These are phyloP conservation scores for Thunnus albacares DNA, from an alignment of 2,797 vertebrate genomes.

Conservation along the genomic window DNA sequence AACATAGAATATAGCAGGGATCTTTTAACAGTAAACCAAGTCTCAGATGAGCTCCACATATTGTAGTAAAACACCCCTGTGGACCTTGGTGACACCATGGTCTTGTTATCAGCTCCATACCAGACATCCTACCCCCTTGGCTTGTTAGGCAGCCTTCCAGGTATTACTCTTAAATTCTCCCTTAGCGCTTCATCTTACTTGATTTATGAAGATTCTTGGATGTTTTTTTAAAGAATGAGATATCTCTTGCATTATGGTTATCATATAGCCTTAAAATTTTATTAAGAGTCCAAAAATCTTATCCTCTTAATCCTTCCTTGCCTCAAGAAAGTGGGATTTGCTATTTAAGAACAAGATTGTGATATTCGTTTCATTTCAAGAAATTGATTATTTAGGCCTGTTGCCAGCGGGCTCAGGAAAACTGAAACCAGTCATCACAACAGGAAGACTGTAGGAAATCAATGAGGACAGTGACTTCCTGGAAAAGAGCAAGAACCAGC, in stretches of 20 bases:
- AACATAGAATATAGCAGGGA: neutral
- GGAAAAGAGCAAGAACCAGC: conserved; percentile 42
- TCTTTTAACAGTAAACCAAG: conserved; percentile 6
- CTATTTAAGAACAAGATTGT: conserved; percentile 11
- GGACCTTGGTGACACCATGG: conserved; percentile 21
- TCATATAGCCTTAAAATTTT: conserved; percentile 28
- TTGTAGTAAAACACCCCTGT: conserved; percentile 24
- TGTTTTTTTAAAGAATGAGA: conserved; percentile 39
- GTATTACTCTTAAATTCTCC: conserved; percentile 48
- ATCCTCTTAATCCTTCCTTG: conserved; percentile 25
- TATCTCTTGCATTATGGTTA: conserved; percentile 30
- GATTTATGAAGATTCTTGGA: conserved; percentile 28
- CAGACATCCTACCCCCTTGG: conserved; percentile 54
- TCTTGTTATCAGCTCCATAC: conserved; percentile 57
- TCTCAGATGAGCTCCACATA: conserved; percentile 10
- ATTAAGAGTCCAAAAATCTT: conserved; percentile 10
- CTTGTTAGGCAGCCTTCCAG: conserved; percentile 54
- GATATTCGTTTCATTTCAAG: conserved; percentile 42
- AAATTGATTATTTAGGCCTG: conserved; percentile 24
- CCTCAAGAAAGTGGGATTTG: conserved; percentile 11
- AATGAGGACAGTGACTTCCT: conserved; percentile 41
- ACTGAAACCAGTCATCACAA: conserved; percentile 38
- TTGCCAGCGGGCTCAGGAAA: conserved; percentile 13
- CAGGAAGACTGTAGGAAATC: conserved; percentile 52
- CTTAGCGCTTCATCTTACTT: conserved; percentile 51